Percentiles rank a stretch among this genome's conserved stretches.
These are phyloP conservation scores for Crotophaga sulcirostris DNA, from an alignment of 2,113 vertebrate species.

Conservation along the genomic window DNA sequence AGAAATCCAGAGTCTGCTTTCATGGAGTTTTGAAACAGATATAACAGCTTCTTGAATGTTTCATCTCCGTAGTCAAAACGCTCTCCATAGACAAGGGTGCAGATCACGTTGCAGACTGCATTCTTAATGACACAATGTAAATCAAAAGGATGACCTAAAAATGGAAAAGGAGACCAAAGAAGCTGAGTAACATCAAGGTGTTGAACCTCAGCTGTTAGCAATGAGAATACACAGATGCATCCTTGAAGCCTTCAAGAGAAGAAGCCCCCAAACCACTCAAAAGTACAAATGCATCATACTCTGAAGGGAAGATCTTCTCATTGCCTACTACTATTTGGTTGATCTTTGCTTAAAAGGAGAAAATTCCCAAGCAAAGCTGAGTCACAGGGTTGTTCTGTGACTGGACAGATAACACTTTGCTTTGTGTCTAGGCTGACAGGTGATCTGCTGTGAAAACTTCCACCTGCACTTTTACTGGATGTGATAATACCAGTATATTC, in stretches of 20 bases:
- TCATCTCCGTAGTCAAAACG: constrained; percentile 67
- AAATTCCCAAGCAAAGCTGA: background rate
- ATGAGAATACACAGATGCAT: background rate
- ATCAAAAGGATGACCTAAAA: constrained; percentile 64
- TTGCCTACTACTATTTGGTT: background rate
- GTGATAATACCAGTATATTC: background rate
- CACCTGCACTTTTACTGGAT: background rate
- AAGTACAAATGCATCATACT: background rate
- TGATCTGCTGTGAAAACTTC: background rate
- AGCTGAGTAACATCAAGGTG: background rate
- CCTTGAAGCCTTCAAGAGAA: background rate
- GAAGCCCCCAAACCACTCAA: background rate
- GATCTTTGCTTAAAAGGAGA: background rate
- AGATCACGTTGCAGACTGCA: constrained; percentile 68
- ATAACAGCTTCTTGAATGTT: constrained; percentile 36
- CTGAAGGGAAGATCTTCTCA: background rate
- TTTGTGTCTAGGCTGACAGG: background rate
- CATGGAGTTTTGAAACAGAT: background rate
- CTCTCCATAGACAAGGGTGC: constrained; percentile 32
- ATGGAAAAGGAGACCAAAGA: background rate
- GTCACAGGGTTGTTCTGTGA: background rate
- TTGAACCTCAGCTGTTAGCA: background rate
- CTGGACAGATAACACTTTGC: background rate
- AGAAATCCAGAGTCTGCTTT: background rate
- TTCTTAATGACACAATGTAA: background rate